Evolutionary conservation across 2,888 invertebrate genomes (phyloP).

Genomic region (Calliphora vomitoria): DNA sequence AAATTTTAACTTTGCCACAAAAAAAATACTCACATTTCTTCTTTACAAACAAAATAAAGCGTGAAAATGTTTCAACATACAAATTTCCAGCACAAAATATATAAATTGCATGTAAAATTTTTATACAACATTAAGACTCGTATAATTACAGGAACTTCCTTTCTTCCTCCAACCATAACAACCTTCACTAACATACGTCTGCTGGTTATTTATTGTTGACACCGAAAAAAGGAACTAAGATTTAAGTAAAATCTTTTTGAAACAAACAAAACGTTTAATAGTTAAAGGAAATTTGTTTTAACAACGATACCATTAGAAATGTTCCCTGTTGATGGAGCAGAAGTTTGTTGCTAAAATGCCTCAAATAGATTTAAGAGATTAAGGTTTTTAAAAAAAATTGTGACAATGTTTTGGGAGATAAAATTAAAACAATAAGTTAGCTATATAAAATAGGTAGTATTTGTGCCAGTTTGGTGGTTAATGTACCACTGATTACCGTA

Average conservation of each 20-base stretch:
- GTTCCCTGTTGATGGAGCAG: background rate
- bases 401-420: background rate
- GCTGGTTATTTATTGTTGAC: background rate
- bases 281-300: background rate
- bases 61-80: conserved; percentile 11
- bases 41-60: conserved; percentile 14
- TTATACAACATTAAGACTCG: background rate
- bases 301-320: background rate
- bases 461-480: too few relatives aligned
- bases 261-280: conserved; percentile 6
- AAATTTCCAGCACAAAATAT: background rate
- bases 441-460: too few relatives aligned
- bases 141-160: conserved; percentile 1
- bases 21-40: background rate
- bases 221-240: background rate
- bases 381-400: background rate
- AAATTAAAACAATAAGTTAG: background rate
- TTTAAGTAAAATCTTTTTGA: background rate
- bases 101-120: background rate
- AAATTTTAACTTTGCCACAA: background rate
- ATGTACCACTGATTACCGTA: too few relatives aligned
- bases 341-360: background rate
- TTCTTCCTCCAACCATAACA: background rate
- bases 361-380: background rate
- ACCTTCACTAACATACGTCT: background rate